A percentile compares a stretch with the other conserved stretches of the same genome.
Conservation (phyloP, 2,888 invertebrate species). For the Melanostoma mellinum region DNA sequence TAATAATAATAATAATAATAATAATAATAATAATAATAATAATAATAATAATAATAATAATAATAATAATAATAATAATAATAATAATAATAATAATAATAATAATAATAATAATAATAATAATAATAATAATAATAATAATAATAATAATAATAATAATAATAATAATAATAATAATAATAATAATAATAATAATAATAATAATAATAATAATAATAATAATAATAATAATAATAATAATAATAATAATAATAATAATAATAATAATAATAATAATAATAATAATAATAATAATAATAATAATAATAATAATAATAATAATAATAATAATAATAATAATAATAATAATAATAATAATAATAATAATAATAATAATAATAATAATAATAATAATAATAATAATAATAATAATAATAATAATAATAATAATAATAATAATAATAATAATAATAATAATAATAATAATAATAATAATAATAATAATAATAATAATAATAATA, state of each 20-base stretch:
- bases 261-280: constrained; percentile 2
- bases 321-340: not conserved
- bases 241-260: not conserved
- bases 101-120: not conserved
- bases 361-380: not conserved
- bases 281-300: not conserved
- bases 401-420: constrained; percentile 2
- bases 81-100: no score
- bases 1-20: no score
- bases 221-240: constrained; percentile 1
- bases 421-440: constrained; percentile 3
- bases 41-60: no score
- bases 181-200: not conserved
- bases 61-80: no score
- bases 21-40: no score
- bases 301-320: not conserved
- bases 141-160: not conserved
- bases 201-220: not conserved
- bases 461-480: constrained; percentile 4
- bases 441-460: constrained; percentile 3
- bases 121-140: constrained; percentile 6
- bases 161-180: not conserved
- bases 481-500: constrained; percentile 1
- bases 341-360: not conserved
- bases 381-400: not conserved